A percentile compares a stretch with the other conserved stretches of the same genome.
phyloP scores from a whole-genome alignment of 2,113 vertebrate genomes.

The Perca flavescens region DNA sequence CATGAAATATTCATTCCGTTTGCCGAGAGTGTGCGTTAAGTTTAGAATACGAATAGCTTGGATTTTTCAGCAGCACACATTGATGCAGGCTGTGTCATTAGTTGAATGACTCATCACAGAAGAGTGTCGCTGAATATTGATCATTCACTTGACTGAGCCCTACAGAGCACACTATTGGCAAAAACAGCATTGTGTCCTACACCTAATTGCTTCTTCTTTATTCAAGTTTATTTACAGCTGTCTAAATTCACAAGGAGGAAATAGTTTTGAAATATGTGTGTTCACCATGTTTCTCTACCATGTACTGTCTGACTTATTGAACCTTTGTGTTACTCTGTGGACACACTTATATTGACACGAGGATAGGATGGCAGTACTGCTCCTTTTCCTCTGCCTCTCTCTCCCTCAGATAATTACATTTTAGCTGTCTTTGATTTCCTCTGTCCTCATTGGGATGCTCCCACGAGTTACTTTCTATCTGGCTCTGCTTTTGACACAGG shows the following conservation, averaged over 20 bases:
- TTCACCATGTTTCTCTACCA: not conserved
- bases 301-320: conserved; percentile 3
- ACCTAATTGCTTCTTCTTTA: not conserved
- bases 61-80: conserved; percentile 42
- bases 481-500: conserved; percentile 48
- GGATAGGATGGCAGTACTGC: conserved; percentile 33
- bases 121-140: conserved; percentile 64
- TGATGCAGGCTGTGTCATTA: conserved; percentile 56
- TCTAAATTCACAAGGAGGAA: conserved; percentile 5
- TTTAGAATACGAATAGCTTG: conserved; percentile 47
- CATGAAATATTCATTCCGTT: conserved; percentile 60
- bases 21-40: conserved; percentile 25
- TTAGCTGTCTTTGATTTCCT: conserved; percentile 61
- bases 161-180: conserved; percentile 4
- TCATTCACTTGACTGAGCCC: conserved; percentile 38
- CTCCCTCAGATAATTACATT: conserved; percentile 61
- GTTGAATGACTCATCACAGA: conserved; percentile 59
- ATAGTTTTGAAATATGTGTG: not conserved
- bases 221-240: not conserved
- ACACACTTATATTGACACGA: conserved; percentile 11
- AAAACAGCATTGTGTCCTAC: not conserved
- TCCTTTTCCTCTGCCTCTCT: conserved; percentile 13
- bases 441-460: conserved; percentile 38
- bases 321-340: not conserved
- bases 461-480: conserved; percentile 39